Evolutionary conservation across 2,888 invertebrate species (phyloP).

Genomic region (Limnephilus auricula): DNA sequence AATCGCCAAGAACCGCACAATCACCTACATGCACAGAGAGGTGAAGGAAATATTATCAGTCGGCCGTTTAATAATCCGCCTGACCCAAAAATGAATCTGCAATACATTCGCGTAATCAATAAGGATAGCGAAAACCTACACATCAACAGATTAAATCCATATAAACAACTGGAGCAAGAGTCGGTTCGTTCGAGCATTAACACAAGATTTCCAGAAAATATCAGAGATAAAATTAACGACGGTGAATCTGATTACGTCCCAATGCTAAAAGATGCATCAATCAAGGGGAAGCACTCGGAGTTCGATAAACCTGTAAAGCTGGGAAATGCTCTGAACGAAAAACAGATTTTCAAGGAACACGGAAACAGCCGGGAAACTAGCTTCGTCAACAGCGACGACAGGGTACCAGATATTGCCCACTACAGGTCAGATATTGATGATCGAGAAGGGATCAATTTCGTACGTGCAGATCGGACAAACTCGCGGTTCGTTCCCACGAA

Average conservation of each 20-base stretch:
- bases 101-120: neutral
- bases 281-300: slow-evolving; percentile 44
- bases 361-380: slow-evolving; percentile 71
- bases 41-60: neutral
- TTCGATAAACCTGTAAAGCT: slow-evolving; percentile 74
- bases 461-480: neutral
- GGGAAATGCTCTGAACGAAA: slow-evolving; percentile 74
- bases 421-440: slow-evolving; percentile 72
- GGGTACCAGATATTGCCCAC: slow-evolving; percentile 72
- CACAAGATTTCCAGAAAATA: slow-evolving; percentile 57
- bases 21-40: neutral
- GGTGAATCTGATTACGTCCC: slow-evolving; percentile 11
- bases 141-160: neutral
- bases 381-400: slow-evolving; percentile 72
- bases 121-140: neutral
- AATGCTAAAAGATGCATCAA: neutral
- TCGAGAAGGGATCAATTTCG: slow-evolving; percentile 67
- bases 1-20: neutral
- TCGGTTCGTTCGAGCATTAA: neutral
- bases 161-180: neutral
- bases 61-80: neutral
- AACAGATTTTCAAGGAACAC: slow-evolving; percentile 70
- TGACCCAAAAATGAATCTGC: neutral
- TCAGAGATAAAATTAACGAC: slow-evolving; percentile 61
- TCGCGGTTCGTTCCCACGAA: slow-evolving; percentile 68